These are phyloP conservation scores for Pseudomyrmex flavicornis DNA, from an alignment of 1,140 invertebrate genomes.

Conservation along the genomic window DNA sequence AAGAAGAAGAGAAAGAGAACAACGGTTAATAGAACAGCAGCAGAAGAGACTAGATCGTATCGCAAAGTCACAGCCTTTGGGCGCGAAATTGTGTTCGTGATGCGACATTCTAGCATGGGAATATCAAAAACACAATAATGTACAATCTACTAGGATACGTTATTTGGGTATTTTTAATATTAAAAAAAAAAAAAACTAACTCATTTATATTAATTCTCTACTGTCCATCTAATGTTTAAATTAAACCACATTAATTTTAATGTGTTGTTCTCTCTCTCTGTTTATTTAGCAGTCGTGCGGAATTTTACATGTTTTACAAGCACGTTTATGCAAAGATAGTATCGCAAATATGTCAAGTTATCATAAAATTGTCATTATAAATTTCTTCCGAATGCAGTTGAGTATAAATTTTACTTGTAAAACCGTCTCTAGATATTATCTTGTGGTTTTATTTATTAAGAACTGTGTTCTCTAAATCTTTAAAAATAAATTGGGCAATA, in stretches of 20 bases:
- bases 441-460: not conserved
- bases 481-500: not conserved
- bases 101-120: slow-evolving; percentile 52
- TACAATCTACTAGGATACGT: slow-evolving; percentile 8
- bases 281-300: not conserved
- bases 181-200: slow-evolving; percentile 6
- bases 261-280: not conserved
- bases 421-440: not conserved
- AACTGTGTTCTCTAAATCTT: slow-evolving; percentile 12
- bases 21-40: slow-evolving; percentile 83
- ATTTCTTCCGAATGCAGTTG: no score
- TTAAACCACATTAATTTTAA: not conserved
- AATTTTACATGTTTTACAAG: no score
- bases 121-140: slow-evolving; percentile 43
- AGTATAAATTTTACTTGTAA: not conserved
- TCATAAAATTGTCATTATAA: no score
- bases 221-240: not conserved
- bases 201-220: slow-evolving; percentile 21
- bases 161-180: slow-evolving; percentile 23
- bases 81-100: slow-evolving; percentile 84
- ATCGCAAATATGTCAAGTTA: no score
- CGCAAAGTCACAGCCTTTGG: slow-evolving; percentile 80
- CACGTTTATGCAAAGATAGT: no score
- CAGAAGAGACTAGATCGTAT: slow-evolving; percentile 83
- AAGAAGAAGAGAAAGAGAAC: slow-evolving; percentile 83